These are phyloP conservation scores for Aphidoletes aphidimyza DNA, from an alignment of 2,888 invertebrate genomes.

Conservation along the genomic window DNA sequence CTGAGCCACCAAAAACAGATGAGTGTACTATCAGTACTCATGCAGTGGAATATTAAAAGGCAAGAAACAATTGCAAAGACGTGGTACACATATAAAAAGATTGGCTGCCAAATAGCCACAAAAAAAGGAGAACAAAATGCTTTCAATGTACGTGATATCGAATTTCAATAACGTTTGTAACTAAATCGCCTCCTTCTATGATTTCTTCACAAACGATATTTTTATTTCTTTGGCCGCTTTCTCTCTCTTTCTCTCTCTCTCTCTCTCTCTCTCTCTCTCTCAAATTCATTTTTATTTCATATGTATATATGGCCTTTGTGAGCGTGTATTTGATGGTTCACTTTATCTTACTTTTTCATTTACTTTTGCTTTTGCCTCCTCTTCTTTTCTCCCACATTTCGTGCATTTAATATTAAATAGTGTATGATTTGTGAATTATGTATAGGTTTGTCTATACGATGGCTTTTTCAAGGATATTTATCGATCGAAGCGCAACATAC, in stretches of 20 bases:
- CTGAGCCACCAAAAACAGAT: too few species aligned
- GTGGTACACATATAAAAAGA: neutral
- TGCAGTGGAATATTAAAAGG: too few species aligned
- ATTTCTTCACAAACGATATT: neutral
- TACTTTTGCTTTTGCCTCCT: neutral
- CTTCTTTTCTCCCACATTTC: neutral
- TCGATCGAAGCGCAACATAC: conserved; percentile 21
- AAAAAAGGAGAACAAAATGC: neutral
- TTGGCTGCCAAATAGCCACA: neutral
- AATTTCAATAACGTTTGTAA: conserved; percentile 44
- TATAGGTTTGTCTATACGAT: conserved; percentile 29
- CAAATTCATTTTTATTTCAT: neutral
- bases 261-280: neutral
- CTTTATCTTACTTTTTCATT: neutral
- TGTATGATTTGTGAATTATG: conserved; percentile 46
- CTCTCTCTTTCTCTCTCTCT: neutral
- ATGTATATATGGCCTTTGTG: neutral
- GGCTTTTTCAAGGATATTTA: conserved; percentile 46
- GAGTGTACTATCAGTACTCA: too few species aligned
- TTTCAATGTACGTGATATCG: conserved; percentile 23
- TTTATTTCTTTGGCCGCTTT: neutral
- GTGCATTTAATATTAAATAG: conserved; percentile 38
- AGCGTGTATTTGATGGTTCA: neutral
- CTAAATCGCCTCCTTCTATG: neutral
- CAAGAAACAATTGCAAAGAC: too few species aligned